Evolutionary conservation across 2,797 vertebrate genomes (phyloP).

Genomic region (Xenentodon cancila): DNA sequence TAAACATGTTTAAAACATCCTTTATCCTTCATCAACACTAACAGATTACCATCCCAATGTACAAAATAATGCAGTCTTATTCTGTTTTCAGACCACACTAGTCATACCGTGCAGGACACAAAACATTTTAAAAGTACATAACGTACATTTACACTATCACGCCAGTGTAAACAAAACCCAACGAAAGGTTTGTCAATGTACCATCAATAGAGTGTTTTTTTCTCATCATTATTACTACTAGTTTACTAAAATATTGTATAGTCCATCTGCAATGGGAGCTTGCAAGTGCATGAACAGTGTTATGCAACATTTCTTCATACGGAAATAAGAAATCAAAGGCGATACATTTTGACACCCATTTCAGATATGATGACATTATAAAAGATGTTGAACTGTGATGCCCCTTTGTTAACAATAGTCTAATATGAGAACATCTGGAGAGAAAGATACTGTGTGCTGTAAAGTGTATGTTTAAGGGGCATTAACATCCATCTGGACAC

Average conservation of each 20-base stretch:
- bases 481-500: too few relatives aligned
- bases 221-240: neutral
- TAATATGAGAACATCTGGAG: conserved; percentile 20
- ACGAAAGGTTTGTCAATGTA: conserved; percentile 20
- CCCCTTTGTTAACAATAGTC: conserved; percentile 20
- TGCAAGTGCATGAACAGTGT: conserved; percentile 2
- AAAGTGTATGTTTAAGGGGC: neutral
- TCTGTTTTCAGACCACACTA: conserved; percentile 21
- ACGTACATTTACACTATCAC: too few relatives aligned
- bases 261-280: conserved; percentile 8
- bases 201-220: conserved; percentile 21
- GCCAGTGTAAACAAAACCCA: conserved; percentile 14
- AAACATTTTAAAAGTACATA: conserved; percentile 44
- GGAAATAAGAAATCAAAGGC: conserved; percentile 19
- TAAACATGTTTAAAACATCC: conserved; percentile 56
- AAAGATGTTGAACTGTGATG: conserved; percentile 16
- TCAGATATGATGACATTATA: conserved; percentile 20
- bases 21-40: conserved; percentile 42
- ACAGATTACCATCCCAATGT: conserved; percentile 36
- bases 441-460: conserved; percentile 7
- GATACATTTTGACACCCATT: conserved; percentile 4
- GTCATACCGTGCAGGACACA: conserved; percentile 34
- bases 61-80: conserved; percentile 20
- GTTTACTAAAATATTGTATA: conserved; percentile 27
- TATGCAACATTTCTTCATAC: conserved; percentile 27